phyloP scores from a whole-genome alignment of 2,797 vertebrate genomes.

The Oryzias dopingdopingensis region DNA sequence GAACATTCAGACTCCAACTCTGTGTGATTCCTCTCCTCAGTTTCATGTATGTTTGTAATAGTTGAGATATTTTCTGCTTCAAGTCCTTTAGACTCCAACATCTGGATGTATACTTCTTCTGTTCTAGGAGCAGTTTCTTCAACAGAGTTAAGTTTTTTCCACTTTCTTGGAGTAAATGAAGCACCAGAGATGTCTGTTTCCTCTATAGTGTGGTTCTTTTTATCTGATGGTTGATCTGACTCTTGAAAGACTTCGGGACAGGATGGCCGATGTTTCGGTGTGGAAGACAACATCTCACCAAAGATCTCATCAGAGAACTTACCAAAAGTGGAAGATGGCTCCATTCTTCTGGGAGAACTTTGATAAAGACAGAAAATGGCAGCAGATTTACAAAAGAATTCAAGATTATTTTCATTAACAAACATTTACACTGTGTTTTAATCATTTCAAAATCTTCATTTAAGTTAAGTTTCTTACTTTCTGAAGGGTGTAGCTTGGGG shows the following conservation, averaged over 20 bases:
- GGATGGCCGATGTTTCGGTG: slow-evolving; percentile 8
- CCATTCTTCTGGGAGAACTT: slow-evolving; percentile 41
- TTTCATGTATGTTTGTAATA: slow-evolving; percentile 4
- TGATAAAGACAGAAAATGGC: slow-evolving; percentile 11
- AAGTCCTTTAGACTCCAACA: slow-evolving; percentile 5
- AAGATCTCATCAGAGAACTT: slow-evolving; percentile 14
- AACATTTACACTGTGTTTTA: neutral
- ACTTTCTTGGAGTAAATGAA: slow-evolving; percentile 16
- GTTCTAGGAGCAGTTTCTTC: slow-evolving; percentile 12
- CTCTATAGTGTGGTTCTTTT: slow-evolving; percentile 9
- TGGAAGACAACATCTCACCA: slow-evolving; percentile 20
- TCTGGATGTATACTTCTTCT: slow-evolving; percentile 7
- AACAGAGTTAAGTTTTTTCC: slow-evolving; percentile 3
- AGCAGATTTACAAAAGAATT: too few species aligned
- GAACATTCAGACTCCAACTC: slow-evolving; percentile 11
- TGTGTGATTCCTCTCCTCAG: slow-evolving; percentile 1
- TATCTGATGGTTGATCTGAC: slow-evolving; percentile 3
- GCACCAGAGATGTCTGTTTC: slow-evolving; percentile 4
- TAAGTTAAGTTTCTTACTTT: slow-evolving; percentile 35
- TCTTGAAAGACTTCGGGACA: slow-evolving; percentile 9
- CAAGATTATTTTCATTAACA: neutral
- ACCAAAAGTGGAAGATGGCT: slow-evolving; percentile 26
- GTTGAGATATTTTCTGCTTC: neutral
- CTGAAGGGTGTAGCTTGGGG: slow-evolving; percentile 10
- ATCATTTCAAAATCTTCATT: neutral